Evolutionary conservation across 1,140 invertebrate genomes (phyloP).

Genomic region (Philaenus spumarius): DNA sequence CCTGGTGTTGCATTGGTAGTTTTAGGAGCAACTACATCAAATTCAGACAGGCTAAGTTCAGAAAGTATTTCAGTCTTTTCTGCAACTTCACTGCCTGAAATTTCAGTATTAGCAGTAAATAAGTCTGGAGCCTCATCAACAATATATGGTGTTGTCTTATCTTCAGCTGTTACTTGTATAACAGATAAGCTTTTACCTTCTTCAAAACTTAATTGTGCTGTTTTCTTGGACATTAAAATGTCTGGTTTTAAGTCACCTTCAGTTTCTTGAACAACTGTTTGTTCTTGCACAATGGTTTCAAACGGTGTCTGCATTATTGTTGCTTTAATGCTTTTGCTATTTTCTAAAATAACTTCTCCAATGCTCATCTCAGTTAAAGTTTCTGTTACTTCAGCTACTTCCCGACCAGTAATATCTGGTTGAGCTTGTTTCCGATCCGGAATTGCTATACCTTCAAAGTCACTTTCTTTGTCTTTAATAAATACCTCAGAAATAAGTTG

Average conservation of each 20-base stretch:
- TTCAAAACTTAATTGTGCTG: constrained; percentile 38
- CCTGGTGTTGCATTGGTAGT: constrained; percentile 33
- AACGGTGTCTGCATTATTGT: constrained; percentile 34
- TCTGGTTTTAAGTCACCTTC: constrained; percentile 20
- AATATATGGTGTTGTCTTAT: constrained; percentile 36
- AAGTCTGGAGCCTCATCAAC: constrained; percentile 40
- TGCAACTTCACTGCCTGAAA: constrained; percentile 29
- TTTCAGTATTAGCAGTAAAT: constrained; percentile 3
- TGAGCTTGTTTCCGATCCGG: constrained; percentile 26
- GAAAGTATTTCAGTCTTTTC: constrained; percentile 37
- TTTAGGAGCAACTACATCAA: constrained; percentile 26
- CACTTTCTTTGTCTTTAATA: constrained; percentile 29
- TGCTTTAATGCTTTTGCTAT: constrained; percentile 31
- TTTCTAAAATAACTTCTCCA: constrained; percentile 20
- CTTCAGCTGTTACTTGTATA: constrained; percentile 40
- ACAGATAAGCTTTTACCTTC: constrained; percentile 44
- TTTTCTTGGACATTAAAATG: constrained; percentile 13
- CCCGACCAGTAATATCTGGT: constrained; percentile 17
- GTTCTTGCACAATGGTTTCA: constrained; percentile 34
- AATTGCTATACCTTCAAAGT: constrained; percentile 18
- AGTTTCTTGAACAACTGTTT: constrained; percentile 33
- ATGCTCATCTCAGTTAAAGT: constrained; percentile 21
- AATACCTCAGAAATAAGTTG: constrained; percentile 31
- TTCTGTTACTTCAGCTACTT: constrained; percentile 26
- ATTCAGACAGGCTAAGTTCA: constrained; percentile 33